Base-by-base conservation (phyloP, 2,797 vertebrate species). In the Epinephelus malabaricus region DNA sequence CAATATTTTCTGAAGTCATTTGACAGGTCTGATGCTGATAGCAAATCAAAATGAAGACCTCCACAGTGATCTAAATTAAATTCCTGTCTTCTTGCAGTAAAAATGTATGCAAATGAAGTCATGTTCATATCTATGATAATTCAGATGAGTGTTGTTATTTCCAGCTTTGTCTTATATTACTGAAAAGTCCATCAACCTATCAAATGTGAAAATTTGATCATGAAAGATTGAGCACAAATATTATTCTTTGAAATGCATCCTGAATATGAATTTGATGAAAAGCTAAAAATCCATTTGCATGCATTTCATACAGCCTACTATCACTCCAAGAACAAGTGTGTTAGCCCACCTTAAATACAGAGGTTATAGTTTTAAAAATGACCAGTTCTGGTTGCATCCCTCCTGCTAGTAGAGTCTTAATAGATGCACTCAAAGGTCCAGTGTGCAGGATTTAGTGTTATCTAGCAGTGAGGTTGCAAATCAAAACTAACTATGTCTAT, bases 101-200 rank as follows among this genome's bases (percentile, higher is more conserved):
- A 47, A 78, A 61, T 67, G 17, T 60, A 73, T 87, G 70, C 55
- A 83, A 84, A 88, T 89, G 0, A 75, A 67, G 60, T 67, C 7
- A 67, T 64, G 18, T 38, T 72, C 38, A 61, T 51, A 68, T 74
- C 25, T 38, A 58, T 82, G 61, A 75, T 68, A 60, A 78, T 73
- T 74, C 19, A 73, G 53, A 81, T 81, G 5, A 81, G 64, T 43
- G 73, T 65, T 61, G 45, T n/a, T 18, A 81, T 73, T 75, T 73
- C 8, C 18, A 56, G 23, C n/a, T 67, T 65, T 19, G 2, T 1
- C 1, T 27, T 10, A 13, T n/a, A 51, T 62, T 50, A 49, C 2
- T 51, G 15, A 67, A 49, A 80, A 43, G 23, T 64, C 73, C 11
- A 59, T 78, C 30, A 73, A 53, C 27, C 34, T 51, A 30, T 69